Evolutionary conservation across 1,140 invertebrate genomes (phyloP), one percentile per base, ranked within the genome.

Genomic region (Brachionus asplanchnoidis): DNA sequence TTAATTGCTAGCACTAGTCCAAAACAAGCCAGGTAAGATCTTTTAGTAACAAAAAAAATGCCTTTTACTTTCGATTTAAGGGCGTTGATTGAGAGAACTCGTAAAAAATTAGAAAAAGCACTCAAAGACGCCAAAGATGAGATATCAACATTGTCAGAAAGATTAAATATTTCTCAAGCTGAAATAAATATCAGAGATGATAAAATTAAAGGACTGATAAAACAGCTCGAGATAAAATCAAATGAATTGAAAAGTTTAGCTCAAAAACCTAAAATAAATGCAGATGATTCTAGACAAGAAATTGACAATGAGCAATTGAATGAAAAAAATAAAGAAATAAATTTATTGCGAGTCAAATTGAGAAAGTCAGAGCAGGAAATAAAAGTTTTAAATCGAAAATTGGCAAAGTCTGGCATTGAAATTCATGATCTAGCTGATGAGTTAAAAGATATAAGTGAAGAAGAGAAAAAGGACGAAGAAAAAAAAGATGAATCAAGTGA

Each of bases 181-280:
- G 79, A 82, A 28, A 12, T 82, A 65, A 42, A 65, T 65, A 36
- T 82, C 4, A 82, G 79, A 65, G 79, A 82, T 65, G 79, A 82
- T 42, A 60, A 82, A 26, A 82, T 82, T 11, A 82, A 82, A 44
- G 23, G 8, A 42, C 14, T 82, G 17, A 82, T 82, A 32, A 82
- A 46, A 44, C 79, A 82, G 23, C 17, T 82, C 36, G 79, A 82
- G 44, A 14, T 42, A 40, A 82, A 82, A 82, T 65, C 32, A 26
- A 26, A 23, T 8, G 79, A 82, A 7, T 44, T 82, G 3, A 68
- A 42, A 40, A 65, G 32, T 60, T n/a, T 60, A 23, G 3, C 42
- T 44, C 32, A 42, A 42, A 50, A 26, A 26, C 23, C 42, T 26
- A 46, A 77, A 77, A 23, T 9, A 3, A 26, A 12, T 26, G 20